Evolutionary conservation across 2,113 vertebrate species (phyloP).

Genomic region (Genyomyrus donnyi): DNA sequence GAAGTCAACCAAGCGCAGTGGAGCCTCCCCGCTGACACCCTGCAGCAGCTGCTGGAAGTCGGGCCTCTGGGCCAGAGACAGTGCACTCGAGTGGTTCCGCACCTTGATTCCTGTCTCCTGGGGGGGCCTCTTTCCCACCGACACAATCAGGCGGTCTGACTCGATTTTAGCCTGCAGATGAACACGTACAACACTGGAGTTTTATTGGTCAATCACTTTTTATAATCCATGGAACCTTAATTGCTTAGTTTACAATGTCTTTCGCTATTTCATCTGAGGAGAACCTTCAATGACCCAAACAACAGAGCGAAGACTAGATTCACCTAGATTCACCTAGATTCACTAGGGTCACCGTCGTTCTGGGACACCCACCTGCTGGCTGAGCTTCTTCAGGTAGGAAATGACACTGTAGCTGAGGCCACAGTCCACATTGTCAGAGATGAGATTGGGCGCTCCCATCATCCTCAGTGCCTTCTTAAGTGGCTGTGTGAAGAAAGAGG

Average conservation of each 20-base stretch:
- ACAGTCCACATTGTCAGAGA: slow-evolving; percentile 94
- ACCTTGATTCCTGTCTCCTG: slow-evolving; percentile 74
- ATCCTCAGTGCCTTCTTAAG: slow-evolving; percentile 92
- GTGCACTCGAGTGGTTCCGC: slow-evolving; percentile 77
- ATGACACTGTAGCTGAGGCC: slow-evolving; percentile 96
- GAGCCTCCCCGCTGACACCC: slow-evolving; percentile 67
- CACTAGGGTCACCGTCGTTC: not conserved
- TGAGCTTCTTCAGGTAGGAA: slow-evolving; percentile 96
- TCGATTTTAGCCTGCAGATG: slow-evolving; percentile 76
- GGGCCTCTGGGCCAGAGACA: slow-evolving; percentile 63
- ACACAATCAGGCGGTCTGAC: slow-evolving; percentile 76
- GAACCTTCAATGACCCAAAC: not conserved
- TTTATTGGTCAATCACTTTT: not conserved
- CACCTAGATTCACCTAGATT: no score
- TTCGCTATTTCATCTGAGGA: not conserved
- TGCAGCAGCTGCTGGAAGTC: slow-evolving; percentile 75
- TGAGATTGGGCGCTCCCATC: slow-evolving; percentile 94
- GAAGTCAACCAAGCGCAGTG: slow-evolving; percentile 63
- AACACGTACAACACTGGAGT: slow-evolving; percentile 30
- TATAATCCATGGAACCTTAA: not conserved
- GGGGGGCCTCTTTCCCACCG: slow-evolving; percentile 82
- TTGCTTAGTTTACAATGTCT: not conserved
- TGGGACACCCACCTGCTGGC: slow-evolving; percentile 76
- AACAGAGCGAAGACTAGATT: not conserved
- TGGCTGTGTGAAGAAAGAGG: slow-evolving; percentile 57